These are phyloP conservation scores for Nothoprocta perdicaria DNA, from an alignment of 2,113 vertebrate genomes.

Conservation along the genomic window DNA sequence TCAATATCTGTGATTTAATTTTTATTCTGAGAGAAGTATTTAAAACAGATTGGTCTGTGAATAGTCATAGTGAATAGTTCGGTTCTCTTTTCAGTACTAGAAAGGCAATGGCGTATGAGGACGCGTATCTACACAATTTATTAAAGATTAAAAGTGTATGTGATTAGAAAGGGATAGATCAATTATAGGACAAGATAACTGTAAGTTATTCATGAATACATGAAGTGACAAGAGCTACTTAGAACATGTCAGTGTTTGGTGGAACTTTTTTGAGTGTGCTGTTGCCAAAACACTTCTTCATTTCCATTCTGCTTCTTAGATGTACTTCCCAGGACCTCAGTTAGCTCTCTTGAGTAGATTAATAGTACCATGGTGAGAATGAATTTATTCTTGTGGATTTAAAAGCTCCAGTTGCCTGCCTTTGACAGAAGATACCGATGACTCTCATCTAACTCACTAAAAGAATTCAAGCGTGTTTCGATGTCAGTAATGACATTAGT, in stretches of 20 bases:
- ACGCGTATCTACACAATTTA: background rate
- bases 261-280: background rate
- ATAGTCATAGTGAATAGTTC: background rate
- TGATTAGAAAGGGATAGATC: background rate
- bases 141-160: background rate
- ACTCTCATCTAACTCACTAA: slow-evolving; percentile 74
- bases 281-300: background rate
- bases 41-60: background rate
- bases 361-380: slow-evolving; percentile 76
- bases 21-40: background rate
- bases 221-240: background rate
- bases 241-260: background rate
- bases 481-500: slow-evolving; percentile 73
- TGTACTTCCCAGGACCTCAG: slow-evolving; percentile 16
- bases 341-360: slow-evolving; percentile 69
- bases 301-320: slow-evolving; percentile 50
- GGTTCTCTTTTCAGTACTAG: background rate
- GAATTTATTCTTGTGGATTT: slow-evolving; percentile 79
- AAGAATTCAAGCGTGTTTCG: slow-evolving; percentile 72
- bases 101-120: background rate
- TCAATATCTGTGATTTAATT: background rate
- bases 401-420: slow-evolving; percentile 69
- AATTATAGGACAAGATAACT: background rate
- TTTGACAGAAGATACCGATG: slow-evolving; percentile 77
- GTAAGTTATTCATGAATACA: background rate